phyloP scores from a whole-genome alignment of 2,888 invertebrate genomes.

The Leptura quadrifasciata region DNA sequence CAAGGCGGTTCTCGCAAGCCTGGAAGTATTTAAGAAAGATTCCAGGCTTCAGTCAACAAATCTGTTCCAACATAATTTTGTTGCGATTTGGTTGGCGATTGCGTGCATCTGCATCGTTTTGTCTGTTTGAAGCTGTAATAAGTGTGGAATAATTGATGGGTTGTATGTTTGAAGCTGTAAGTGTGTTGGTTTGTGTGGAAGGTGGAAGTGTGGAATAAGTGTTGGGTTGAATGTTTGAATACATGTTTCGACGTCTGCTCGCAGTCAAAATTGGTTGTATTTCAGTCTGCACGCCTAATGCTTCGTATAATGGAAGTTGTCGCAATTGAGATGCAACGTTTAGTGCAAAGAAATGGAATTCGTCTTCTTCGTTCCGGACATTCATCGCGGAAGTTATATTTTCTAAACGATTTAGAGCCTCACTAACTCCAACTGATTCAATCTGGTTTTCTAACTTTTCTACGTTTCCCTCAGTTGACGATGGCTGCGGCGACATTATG shows the following conservation, averaged over 20 bases:
- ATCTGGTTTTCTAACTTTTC: not conserved
- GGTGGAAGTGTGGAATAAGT: conserved; percentile 25
- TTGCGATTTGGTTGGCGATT: not conserved
- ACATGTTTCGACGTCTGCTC: no score
- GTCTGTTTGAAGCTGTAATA: conserved; percentile 14
- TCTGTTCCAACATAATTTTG: conserved; percentile 22
- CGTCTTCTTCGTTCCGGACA: not conserved
- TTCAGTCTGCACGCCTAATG: conserved; percentile 28
- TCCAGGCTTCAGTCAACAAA: conserved; percentile 26
- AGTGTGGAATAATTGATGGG: not conserved
- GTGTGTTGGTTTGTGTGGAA: conserved; percentile 18
- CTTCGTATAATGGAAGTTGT: conserved; percentile 32
- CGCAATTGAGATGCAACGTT: conserved; percentile 31
- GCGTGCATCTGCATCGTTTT: conserved; percentile 8
- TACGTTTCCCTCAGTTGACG: not conserved
- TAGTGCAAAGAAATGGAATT: no score
- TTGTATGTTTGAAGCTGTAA: not conserved
- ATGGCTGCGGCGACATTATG: conserved; percentile 12
- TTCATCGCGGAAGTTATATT: conserved; percentile 28
- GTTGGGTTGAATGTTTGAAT: conserved; percentile 3
- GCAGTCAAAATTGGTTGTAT: not conserved
- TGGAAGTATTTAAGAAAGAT: conserved; percentile 15
- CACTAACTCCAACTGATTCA: conserved; percentile 12
- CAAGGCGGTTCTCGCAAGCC: not conserved
- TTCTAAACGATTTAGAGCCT: conserved; percentile 27